Base-by-base conservation (phyloP, 1,140 invertebrate species). In the Caenorhabditis brenneri region DNA sequence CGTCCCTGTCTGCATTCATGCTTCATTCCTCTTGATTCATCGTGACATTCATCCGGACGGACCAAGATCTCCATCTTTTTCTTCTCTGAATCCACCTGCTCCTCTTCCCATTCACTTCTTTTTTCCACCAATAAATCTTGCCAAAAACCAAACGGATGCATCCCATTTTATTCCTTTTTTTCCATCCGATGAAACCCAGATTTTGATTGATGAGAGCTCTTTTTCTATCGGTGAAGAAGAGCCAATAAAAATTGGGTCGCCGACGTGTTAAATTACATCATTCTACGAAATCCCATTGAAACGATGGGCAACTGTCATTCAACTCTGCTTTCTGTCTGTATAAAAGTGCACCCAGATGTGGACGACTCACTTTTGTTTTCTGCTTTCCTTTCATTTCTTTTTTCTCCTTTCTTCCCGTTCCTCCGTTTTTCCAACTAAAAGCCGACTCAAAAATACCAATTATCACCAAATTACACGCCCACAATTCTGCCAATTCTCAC, bases 191-290 rank as follows among this genome's bases (percentile, higher is more conserved):
- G 19, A 9, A 55, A 55, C 53, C 65, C 33, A 42, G 65, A 74
- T 74, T 39, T 39, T 74, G 65, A 74, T 74, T 74, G 65, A 74
- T 74, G 65, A 74, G 36, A 29, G 24, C 27, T 24, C 9, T 42
- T 36, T 74, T 74, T 46, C n/a, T 16, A 15, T 27, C 22, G 19
- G 53, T 29, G 49, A 55, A 24, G 22, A 27, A 31, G 33, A 42
- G 65, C 58, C 58, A 65, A 74, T 65, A 24, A 29, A 55, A 65
- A 16, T 36, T 65, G 9, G 55, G 12, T 65, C 24, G 7, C 5
- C 29, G 5, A 6, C 0, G 24, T 16, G 19, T 24, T 10, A 46
- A 46, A n/a, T 74, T 74, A 12, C 65, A 74, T 74, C 65, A 74
- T 74, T 74, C 65, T 36, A 74, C 65, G 65, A 74, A 74, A 74